Conservation (phyloP, 2,113 vertebrate genomes). For the Chaetura pelagica region DNA sequence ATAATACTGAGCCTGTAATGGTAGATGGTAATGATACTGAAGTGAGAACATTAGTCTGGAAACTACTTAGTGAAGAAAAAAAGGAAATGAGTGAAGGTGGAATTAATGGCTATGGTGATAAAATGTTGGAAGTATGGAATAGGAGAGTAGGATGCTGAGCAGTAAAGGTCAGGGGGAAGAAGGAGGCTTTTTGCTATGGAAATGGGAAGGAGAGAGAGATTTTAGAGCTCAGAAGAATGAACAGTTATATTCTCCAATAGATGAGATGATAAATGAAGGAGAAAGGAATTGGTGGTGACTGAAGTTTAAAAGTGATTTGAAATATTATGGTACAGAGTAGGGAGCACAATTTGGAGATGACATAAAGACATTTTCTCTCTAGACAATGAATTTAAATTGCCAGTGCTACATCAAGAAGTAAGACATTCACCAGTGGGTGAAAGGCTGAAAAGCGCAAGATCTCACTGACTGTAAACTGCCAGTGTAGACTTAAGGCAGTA, state of each 20-base stretch:
- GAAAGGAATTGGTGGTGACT: background rate
- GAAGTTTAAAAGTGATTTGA: background rate
- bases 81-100: background rate
- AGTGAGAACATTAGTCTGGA: background rate
- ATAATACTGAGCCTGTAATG: background rate
- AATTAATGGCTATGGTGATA: background rate
- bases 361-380: background rate
- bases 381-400: background rate
- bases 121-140: background rate
- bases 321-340: background rate
- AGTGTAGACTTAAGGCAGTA: background rate
- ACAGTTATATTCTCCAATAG: background rate
- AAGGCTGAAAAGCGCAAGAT: background rate
- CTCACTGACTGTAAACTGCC: background rate
- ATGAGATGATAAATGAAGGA: background rate
- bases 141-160: background rate
- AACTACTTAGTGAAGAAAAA: background rate
- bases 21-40: background rate
- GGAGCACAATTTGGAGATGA: background rate
- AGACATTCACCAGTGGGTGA: background rate
- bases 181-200: background rate
- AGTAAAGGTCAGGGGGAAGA: background rate
- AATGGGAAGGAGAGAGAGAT: background rate
- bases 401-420: background rate
- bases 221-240: background rate